Conservation (phyloP, 2,113 vertebrate genomes). For the Crypturellus undulatus region DNA sequence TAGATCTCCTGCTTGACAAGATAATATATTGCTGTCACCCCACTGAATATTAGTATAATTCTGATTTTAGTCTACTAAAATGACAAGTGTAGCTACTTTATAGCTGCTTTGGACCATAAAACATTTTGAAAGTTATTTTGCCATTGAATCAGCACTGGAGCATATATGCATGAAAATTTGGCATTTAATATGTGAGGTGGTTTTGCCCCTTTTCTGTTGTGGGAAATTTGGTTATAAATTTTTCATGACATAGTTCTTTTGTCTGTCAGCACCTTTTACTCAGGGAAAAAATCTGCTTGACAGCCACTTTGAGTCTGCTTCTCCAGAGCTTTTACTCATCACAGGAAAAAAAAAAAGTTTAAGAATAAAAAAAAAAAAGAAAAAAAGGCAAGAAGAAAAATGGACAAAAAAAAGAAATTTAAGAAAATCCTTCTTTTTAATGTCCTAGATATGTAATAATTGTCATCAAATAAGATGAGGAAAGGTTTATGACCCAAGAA, state of each 20-base stretch:
- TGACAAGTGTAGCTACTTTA: constrained; percentile 78
- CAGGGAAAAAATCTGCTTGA: constrained; percentile 43
- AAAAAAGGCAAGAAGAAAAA: not conserved
- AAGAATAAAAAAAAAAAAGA: not conserved
- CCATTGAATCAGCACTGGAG: constrained; percentile 58
- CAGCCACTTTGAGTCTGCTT: constrained; percentile 59
- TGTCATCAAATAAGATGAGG: not conserved
- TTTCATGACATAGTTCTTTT: constrained; percentile 70
- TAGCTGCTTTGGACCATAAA: constrained; percentile 74
- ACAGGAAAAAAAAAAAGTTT: not conserved
- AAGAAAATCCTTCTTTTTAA: not conserved
- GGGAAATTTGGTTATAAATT: constrained; percentile 67
- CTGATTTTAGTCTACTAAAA: constrained; percentile 75
- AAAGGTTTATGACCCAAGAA: not conserved
- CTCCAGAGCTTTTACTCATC: constrained; percentile 40
- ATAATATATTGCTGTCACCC: constrained; percentile 74
- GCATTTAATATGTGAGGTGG: constrained; percentile 42
- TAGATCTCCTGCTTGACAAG: constrained; percentile 72
- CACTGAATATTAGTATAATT: constrained; percentile 75
- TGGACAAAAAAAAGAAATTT: not conserved
- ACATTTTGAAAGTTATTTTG: constrained; percentile 78
- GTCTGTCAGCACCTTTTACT: constrained; percentile 67
- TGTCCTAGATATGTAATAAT: not conserved
- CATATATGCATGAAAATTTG: constrained; percentile 60
- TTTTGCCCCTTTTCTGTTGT: constrained; percentile 52